phyloP scores from a whole-genome alignment of 2,113 vertebrate genomes.

The Oncorhynchus tshawytscha region DNA sequence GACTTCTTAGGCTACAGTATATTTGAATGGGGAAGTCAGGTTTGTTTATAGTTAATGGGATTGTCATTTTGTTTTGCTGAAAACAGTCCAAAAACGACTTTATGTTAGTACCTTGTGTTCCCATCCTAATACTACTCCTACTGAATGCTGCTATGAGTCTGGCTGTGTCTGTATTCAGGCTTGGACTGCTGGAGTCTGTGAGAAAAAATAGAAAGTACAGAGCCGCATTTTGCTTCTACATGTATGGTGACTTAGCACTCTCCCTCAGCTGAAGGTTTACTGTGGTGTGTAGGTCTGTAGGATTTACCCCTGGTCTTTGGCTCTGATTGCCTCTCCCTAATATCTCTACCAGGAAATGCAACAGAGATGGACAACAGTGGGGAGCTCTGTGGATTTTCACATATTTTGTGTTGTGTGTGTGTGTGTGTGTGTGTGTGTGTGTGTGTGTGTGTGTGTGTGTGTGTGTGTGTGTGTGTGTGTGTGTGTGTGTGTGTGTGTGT shows the following conservation, averaged over 20 bases:
- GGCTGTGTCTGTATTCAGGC: neutral
- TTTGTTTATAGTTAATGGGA: too few relatives aligned
- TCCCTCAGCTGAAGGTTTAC: too few relatives aligned
- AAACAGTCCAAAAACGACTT: neutral
- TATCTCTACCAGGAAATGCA: too few relatives aligned
- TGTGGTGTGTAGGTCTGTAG: too few relatives aligned
- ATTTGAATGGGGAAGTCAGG: too few relatives aligned
- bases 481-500: neutral
- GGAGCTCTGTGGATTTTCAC: too few relatives aligned
- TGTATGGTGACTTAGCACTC: too few relatives aligned
- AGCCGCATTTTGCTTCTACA: neutral
- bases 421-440: constrained; percentile 1
- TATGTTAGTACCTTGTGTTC: neutral
- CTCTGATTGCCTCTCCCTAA: too few relatives aligned
- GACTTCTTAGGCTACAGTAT: too few relatives aligned
- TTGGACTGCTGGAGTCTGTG: too few relatives aligned
- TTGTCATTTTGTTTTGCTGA: neutral
- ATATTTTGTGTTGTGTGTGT: neutral
- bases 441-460: neutral
- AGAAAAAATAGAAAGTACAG: neutral
- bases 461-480: neutral
- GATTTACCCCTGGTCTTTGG: too few relatives aligned
- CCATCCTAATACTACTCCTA: neutral
- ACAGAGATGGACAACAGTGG: too few relatives aligned
- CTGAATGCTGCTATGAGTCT: neutral